Evolutionary conservation across 2,113 vertebrate genomes (phyloP).

Genomic region (Conger conger): DNA sequence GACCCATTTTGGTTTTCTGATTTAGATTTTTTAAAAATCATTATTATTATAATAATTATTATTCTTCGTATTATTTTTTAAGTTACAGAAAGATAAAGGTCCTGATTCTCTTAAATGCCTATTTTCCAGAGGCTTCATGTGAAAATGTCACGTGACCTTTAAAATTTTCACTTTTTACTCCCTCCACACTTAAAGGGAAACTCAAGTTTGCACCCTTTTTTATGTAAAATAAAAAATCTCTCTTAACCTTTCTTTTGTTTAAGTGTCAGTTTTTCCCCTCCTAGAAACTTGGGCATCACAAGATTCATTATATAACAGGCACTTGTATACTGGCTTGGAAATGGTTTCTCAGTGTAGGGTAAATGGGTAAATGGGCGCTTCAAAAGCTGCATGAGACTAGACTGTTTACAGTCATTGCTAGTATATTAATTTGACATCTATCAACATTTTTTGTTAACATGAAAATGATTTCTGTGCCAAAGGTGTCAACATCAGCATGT

Average conservation of each 20-base stretch:
- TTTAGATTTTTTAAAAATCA: slow-evolving; percentile 27
- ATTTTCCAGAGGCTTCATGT: slow-evolving; percentile 68
- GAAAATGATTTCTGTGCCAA: no score
- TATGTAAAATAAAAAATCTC: slow-evolving; percentile 89
- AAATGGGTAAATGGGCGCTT: not conserved
- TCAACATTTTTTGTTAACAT: no score
- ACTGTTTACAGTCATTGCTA: not conserved
- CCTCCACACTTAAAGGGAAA: slow-evolving; percentile 75
- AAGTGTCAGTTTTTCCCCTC: slow-evolving; percentile 8
- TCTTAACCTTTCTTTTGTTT: slow-evolving; percentile 56
- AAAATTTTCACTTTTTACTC: slow-evolving; percentile 75
- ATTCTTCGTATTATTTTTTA: slow-evolving; percentile 55
- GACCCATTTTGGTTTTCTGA: slow-evolving; percentile 55
- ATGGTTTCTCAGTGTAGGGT: not conserved
- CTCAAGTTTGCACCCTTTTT: slow-evolving; percentile 87
- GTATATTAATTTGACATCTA: not conserved
- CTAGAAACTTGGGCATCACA: not conserved
- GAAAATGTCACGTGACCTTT: slow-evolving; percentile 74
- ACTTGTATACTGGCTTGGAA: not conserved
- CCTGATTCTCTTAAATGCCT: slow-evolving; percentile 65
- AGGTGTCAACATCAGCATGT: no score
- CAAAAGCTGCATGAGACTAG: not conserved
- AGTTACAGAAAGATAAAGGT: slow-evolving; percentile 72
- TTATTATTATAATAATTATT: slow-evolving; percentile 53
- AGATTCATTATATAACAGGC: not conserved